These are phyloP conservation scores for Sebastes vulpes DNA, from an alignment of 2,797 vertebrate genomes.

Conservation along the genomic window DNA sequence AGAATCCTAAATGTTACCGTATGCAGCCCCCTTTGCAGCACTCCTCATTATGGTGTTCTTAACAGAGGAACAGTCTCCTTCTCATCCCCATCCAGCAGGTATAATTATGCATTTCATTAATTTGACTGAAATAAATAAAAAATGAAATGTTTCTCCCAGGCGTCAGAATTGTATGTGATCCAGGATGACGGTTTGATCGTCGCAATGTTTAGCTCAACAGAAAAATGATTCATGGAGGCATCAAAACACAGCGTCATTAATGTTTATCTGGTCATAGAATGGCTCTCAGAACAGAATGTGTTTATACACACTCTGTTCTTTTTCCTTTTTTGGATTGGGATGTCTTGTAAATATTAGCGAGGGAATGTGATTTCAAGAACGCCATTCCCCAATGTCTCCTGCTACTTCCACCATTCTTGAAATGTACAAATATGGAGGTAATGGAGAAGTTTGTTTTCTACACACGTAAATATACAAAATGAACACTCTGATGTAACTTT, in stretches of 20 bases:
- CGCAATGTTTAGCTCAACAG: constrained; percentile 26
- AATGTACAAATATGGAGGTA: not conserved
- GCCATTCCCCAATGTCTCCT: not conserved
- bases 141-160: not conserved
- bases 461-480: not conserved
- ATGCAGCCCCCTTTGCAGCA: constrained; percentile 25
- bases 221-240: constrained; percentile 43
- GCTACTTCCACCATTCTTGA: not conserved
- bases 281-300: not conserved
- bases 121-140: not conserved
- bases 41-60: constrained; percentile 31
- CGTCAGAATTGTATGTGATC: constrained; percentile 26
- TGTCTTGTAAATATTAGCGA: not conserved
- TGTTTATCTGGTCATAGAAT: constrained; percentile 43
- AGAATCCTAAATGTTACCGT: constrained; percentile 3
- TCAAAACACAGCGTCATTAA: constrained; percentile 53
- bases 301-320: not conserved
- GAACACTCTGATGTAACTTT: not conserved
- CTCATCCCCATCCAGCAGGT: constrained; percentile 21
- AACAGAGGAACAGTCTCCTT: constrained; percentile 12
- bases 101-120: constrained; percentile 35
- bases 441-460: not conserved
- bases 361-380: not conserved
- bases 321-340: not conserved
- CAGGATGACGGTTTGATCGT: constrained; percentile 30